These are phyloP conservation scores for Nomada hirtipes DNA, from an alignment of 2,888 invertebrate genomes.

Conservation along the genomic window DNA sequence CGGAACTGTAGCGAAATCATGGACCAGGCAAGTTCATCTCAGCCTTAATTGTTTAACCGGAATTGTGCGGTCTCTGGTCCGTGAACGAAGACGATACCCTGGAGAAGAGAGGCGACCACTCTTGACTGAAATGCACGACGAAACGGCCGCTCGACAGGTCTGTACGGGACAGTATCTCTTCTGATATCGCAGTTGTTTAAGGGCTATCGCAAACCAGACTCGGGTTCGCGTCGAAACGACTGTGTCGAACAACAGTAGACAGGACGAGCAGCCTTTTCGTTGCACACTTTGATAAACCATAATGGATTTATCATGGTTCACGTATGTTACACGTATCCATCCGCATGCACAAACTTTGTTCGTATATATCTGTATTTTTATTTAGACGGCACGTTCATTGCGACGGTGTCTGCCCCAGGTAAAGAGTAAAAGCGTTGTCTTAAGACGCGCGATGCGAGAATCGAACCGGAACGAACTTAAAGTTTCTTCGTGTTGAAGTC, in stretches of 20 bases:
- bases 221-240: background rate
- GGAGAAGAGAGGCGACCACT: slow-evolving; percentile 10
- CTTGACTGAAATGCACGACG: background rate
- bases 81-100: slow-evolving; percentile 39
- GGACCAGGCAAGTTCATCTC: slow-evolving; percentile 52
- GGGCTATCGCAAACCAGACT: background rate
- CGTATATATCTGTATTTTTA: too few relatives aligned
- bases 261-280: background rate
- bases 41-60: slow-evolving; percentile 62
- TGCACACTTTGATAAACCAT: background rate
- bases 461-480: slow-evolving; percentile 53
- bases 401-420: background rate
- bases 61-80: slow-evolving; percentile 36
- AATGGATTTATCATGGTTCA: background rate
- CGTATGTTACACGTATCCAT: background rate
- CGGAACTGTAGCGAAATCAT: slow-evolving; percentile 64
- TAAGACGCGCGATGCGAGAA: slow-evolving; percentile 29
- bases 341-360: background rate
- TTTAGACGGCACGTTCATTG: background rate
- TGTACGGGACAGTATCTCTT: background rate
- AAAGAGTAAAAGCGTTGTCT: background rate
- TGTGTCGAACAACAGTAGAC: background rate
- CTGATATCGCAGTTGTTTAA: background rate
- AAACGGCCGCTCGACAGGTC: background rate
- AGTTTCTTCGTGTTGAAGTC: slow-evolving; percentile 32